phyloP scores from a whole-genome alignment of 2,888 invertebrate species.

The Lycocerus yunnanus region DNA sequence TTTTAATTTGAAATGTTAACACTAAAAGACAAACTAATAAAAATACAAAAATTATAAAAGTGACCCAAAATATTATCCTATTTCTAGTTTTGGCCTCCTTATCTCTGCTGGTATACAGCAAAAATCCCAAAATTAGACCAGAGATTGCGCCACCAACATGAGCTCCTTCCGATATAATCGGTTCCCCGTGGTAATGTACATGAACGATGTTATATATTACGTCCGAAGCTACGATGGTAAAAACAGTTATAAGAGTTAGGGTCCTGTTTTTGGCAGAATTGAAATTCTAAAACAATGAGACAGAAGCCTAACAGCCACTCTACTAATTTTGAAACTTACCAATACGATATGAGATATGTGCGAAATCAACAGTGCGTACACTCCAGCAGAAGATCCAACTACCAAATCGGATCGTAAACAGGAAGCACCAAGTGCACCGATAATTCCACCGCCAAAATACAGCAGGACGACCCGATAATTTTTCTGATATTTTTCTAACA shows the following conservation, averaged over 20 bases:
- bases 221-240: constrained; percentile 69
- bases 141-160: constrained; percentile 71
- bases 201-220: constrained; percentile 62
- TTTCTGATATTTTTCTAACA: constrained; percentile 74
- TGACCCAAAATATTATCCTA: constrained; percentile 36
- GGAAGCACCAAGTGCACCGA: constrained; percentile 76
- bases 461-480: constrained; percentile 70
- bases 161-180: constrained; percentile 71
- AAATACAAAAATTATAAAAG: constrained; percentile 34
- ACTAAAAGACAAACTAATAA: constrained; percentile 36
- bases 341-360: constrained; percentile 83
- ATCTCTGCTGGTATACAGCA: constrained; percentile 58
- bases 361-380: constrained; percentile 85
- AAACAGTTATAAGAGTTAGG: constrained; percentile 64
- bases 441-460: constrained; percentile 76
- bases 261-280: constrained; percentile 53
- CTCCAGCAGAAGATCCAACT: constrained; percentile 89
- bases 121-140: constrained; percentile 67
- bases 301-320: neutral
- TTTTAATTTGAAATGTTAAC: constrained; percentile 40
- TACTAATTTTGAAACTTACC: constrained; percentile 56
- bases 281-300: constrained; percentile 54
- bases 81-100: constrained; percentile 36
- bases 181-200: constrained; percentile 54
- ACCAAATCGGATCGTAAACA: constrained; percentile 78